These are phyloP conservation scores for Epiblema foenella DNA, from an alignment of 2,888 invertebrate species.

Conservation along the genomic window DNA sequence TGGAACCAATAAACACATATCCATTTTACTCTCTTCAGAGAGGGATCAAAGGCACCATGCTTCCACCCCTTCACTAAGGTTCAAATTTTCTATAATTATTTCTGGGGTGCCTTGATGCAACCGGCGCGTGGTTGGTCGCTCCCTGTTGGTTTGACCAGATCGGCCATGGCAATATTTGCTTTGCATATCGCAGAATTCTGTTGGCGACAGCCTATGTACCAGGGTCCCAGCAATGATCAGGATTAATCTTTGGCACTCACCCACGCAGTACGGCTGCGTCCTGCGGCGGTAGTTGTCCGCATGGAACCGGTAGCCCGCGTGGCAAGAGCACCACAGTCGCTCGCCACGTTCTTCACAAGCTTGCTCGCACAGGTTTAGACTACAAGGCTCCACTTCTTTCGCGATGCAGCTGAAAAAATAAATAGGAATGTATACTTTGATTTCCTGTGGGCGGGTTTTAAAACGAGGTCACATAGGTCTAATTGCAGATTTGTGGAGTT, in stretches of 20 bases:
- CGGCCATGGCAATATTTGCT: no score
- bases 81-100: no score
- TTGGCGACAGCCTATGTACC: not conserved
- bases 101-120: no score
- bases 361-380: constrained; percentile 87
- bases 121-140: no score
- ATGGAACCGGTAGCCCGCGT: constrained; percentile 86
- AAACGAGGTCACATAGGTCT: no score
- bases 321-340: constrained; percentile 87
- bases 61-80: no score
- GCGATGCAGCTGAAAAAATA: constrained; percentile 81
- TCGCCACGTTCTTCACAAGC: constrained; percentile 86
- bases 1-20: constrained; percentile 53
- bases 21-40: not conserved
- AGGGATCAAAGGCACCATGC: not conserved
- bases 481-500: no score
- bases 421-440: no score
- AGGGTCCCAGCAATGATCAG: not conserved
- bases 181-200: no score
- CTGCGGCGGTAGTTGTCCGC: constrained; percentile 84
- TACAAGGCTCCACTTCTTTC: constrained; percentile 86
- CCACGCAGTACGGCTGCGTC: constrained; percentile 86
- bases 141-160: no score
- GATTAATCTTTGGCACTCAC: constrained; percentile 58
- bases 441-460: no score